Evolutionary conservation across 2,888 invertebrate genomes (phyloP), one percentile per base, ranked within the genome.

Genomic region (Theristus sp.): DNA sequence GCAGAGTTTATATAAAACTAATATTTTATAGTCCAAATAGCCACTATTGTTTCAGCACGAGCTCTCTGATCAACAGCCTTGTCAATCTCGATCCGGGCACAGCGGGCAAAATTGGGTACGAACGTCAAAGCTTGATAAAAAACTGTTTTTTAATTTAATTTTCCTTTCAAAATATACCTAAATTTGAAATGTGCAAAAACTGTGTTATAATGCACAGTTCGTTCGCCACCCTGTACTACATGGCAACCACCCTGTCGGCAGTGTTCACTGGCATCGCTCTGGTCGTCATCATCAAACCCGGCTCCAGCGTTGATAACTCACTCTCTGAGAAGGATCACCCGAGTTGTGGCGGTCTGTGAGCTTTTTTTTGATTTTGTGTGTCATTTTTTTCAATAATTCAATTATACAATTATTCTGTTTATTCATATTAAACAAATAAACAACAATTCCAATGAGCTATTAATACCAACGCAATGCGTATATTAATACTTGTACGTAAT

Each of bases 211-310:
- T 53, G 2, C 25, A 6, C 59, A 59, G 59, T 2, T n/a, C 29
- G n/a, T 56, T 24, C 26, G 38, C 60, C 6, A 26, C 2, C 47
- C 10, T 38, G 13, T 60, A 60, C 46, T 60, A 57, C 57, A 2
- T 60, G 57, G 17, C 30, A 2, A 60, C 60, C 24, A 60, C 60
- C 1, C 25, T 60, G 29, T 1, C 46, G 22, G 56, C 60, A 1
- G 56, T 60, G 22, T 25, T 60, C 22, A 29, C 30, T 1, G 60
- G 60, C 28, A 60, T 60, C 25, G 49, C 57, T 27, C 6, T 60
- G 57, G 60, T 60, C 2, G 2, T 17, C 2, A 3, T 25, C 27
- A 60, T 59, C 6, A 26, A 24, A 53, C 59, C 59, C 25, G 59
- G 59, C 26, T 13, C 3, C 28, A 29, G 28, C 25, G 29, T 20